Percentiles rank a stretch among this genome's conserved stretches.
These are phyloP conservation scores for Limnephilus rhombicus DNA, from an alignment of 2,888 invertebrate genomes.

Conservation along the genomic window DNA sequence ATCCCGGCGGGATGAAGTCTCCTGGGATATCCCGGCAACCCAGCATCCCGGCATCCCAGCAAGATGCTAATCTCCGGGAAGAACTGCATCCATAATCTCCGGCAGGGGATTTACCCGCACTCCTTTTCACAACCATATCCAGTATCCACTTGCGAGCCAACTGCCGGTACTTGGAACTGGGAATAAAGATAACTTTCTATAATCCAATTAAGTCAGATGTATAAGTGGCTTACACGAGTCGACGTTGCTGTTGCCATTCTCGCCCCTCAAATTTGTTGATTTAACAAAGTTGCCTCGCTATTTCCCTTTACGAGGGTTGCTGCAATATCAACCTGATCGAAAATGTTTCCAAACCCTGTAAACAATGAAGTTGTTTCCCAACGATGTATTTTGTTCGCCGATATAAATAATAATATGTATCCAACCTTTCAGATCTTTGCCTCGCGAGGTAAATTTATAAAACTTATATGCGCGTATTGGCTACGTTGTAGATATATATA, in stretches of 20 bases:
- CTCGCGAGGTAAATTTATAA: not conserved
- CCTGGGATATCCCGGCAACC: slow-evolving; percentile 4
- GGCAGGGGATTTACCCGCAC: slow-evolving; percentile 15
- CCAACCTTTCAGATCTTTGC: not conserved
- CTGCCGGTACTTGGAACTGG: not conserved
- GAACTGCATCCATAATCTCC: slow-evolving; percentile 36
- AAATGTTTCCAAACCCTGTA: not conserved
- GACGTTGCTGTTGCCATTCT: not conserved
- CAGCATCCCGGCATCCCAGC: not conserved
- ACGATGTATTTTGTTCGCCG: not conserved
- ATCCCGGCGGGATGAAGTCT: slow-evolving; percentile 23
- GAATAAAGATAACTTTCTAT: not conserved
- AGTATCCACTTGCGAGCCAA: slow-evolving; percentile 11
- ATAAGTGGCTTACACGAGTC: slow-evolving; percentile 3
- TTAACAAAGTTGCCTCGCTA: slow-evolving; percentile 5
- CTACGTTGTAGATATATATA: not conserved
- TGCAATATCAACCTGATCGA: not conserved
- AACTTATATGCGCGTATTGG: not conserved
- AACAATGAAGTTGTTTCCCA: not conserved
- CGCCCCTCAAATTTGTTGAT: not conserved
- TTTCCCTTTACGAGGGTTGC: not conserved
- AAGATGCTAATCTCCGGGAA: slow-evolving; percentile 24
- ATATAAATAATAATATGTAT: not conserved
- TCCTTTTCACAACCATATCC: slow-evolving; percentile 23
- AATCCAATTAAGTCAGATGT: slow-evolving; percentile 29